Evolutionary conservation across 1,140 invertebrate species (phyloP), one percentile per base, ranked within the genome.

Genomic region (Ceratosolen solmsi): DNA sequence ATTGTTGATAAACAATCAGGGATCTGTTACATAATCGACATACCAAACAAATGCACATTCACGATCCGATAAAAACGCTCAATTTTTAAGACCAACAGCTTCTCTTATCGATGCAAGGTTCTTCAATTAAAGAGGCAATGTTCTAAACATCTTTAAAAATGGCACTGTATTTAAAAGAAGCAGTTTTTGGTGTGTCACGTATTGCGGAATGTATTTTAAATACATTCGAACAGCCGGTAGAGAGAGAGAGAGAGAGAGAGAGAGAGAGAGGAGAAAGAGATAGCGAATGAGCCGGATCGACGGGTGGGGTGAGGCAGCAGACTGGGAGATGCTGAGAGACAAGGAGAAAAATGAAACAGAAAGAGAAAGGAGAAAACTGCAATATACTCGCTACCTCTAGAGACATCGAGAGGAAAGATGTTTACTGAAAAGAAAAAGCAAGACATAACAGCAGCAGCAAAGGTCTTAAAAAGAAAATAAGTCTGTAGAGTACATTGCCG

Each of bases 371-470:
- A 49, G 80, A 71, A 80, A 71, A 85, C 80, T 36, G 79, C 81
- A 80, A 82, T 79, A 41, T 68, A 80, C 60, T 83, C 71, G 58
- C 80, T 79, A 54, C 22, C n/a, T 76, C 60, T 27, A 79, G 80
- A 71, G 27, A 27, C 33, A 49, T 30, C 30, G 25, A 60, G 27
- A 58, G 79, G 20, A 25, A 76, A 54, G 51, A 60, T 49, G 11
- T 73, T 77, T 33, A 65, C 27, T 41, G 46, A 70, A 70, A 70
- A 54, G 63, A 70, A 54, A 79, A 36, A 60, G 63, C 27, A 0
- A 33, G 30, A 17, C n/a, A 27, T n/a, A 54, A 70, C 27, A 54
- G 41, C 17, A 27, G 41, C 15, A 11, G n/a, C 8, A 13, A 25
- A 56, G 51, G 17, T 36, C 49, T 38, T 51, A 36, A 56, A 78